Percentiles rank a stretch among this genome's conserved stretches.
phyloP scores from a whole-genome alignment of 92 coral and sea anemone genomes.

The Virgularia gustaviana region DNA sequence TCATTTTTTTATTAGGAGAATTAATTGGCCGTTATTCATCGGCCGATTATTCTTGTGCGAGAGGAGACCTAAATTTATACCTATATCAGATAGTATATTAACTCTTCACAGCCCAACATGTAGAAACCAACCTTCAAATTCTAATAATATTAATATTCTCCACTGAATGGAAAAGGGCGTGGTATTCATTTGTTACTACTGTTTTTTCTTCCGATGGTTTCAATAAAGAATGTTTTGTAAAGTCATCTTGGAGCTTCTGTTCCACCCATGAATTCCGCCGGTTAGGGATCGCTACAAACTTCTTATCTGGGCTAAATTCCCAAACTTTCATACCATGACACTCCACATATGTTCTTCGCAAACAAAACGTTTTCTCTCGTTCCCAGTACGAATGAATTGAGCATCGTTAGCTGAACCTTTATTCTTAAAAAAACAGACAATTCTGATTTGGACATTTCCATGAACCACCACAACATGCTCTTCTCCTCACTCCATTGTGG shows the following conservation, averaged over 20 bases:
- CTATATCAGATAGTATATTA: too few relatives aligned
- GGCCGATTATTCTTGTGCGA: too few relatives aligned
- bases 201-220: constrained; percentile 48
- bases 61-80: too few relatives aligned
- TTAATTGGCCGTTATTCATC: too few relatives aligned
- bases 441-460: constrained; percentile 47
- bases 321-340: constrained; percentile 57
- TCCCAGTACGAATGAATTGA: constrained; percentile 31
- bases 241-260: constrained; percentile 26
- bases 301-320: constrained; percentile 47
- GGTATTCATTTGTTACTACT: too few relatives aligned
- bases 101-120: too few relatives aligned
- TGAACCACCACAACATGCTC: constrained; percentile 52
- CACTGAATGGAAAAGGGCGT: too few relatives aligned
- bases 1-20: too few relatives aligned
- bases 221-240: constrained; percentile 26
- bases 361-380: constrained; percentile 20
- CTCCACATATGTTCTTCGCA: constrained; percentile 18
- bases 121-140: too few relatives aligned
- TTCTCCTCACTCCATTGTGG: constrained; percentile 48
- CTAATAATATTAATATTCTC: too few relatives aligned
- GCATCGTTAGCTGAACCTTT: constrained; percentile 33
- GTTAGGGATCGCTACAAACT: constrained; percentile 36
- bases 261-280: constrained; percentile 24
- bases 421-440: constrained; percentile 31